phyloP scores from a whole-genome alignment of 1,140 invertebrate genomes.

The Bombus pascuorum region DNA sequence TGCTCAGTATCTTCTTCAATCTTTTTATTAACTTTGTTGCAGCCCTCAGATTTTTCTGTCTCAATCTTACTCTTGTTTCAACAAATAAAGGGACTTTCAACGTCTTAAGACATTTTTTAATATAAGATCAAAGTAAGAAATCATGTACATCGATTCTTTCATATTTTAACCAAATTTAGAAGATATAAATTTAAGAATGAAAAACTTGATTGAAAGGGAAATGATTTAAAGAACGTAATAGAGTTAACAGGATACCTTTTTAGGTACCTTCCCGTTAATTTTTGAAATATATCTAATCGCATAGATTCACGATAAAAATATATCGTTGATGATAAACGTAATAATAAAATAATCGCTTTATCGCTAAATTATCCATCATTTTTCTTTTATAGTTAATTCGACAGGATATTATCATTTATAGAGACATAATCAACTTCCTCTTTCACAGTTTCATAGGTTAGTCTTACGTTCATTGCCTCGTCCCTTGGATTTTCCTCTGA shows the following conservation, averaged over 20 bases:
- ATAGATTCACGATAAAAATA: background rate
- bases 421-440: constrained; percentile 42
- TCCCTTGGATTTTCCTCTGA: constrained; percentile 54
- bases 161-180: background rate
- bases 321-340: background rate
- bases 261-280: background rate
- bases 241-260: too few species aligned
- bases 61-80: background rate
- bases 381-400: constrained; percentile 31
- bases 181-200: too few species aligned
- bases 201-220: too few species aligned
- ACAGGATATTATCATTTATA: constrained; percentile 50
- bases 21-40: background rate
- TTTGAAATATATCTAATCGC: background rate
- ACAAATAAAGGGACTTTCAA: background rate
- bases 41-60: background rate
- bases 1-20: background rate
- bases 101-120: rapidly evolving
- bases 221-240: background rate
- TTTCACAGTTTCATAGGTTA: constrained; percentile 6
- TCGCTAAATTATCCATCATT: background rate
- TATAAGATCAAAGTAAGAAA: background rate
- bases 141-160: background rate
- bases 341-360: background rate
- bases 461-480: constrained; percentile 51